Percentiles rank a stretch among this genome's conserved stretches.
These are phyloP conservation scores for Campoplex nolae DNA, from an alignment of 2,888 invertebrate genomes.

Conservation along the genomic window DNA sequence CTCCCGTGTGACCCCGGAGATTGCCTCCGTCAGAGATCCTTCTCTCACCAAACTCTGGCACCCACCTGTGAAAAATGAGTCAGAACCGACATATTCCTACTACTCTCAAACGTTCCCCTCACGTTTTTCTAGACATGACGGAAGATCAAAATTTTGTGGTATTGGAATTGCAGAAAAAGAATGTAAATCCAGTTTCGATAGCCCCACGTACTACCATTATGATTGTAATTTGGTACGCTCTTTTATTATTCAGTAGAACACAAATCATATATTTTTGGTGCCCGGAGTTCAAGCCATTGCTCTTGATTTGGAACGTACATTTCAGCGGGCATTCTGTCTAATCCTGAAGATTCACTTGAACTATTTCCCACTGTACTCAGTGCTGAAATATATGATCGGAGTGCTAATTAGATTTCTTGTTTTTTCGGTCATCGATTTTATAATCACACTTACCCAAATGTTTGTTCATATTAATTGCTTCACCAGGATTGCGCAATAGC, in stretches of 20 bases:
- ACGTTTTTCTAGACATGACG: no score
- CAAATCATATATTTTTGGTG: slow-evolving; percentile 84
- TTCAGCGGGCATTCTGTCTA: slow-evolving; percentile 92
- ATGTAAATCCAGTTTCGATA: no score
- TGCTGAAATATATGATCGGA: slow-evolving; percentile 68
- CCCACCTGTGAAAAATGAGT: no score
- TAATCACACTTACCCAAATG: slow-evolving; percentile 68
- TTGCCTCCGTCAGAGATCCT: no score
- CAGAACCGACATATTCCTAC: no score
- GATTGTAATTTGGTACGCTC: no score
- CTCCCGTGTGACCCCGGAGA: no score
- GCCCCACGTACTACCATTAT: no score
- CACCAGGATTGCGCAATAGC: slow-evolving; percentile 92
- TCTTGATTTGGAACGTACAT: slow-evolving; percentile 97
- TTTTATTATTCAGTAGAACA: slow-evolving; percentile 74
- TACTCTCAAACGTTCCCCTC: no score
- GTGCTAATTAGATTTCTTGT: not conserved
- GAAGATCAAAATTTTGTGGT: no score
- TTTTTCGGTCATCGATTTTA: not conserved
- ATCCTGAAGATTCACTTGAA: slow-evolving; percentile 83
- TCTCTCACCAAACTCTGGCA: no score
- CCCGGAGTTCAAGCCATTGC: slow-evolving; percentile 93
- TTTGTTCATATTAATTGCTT: slow-evolving; percentile 91
- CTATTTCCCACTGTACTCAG: slow-evolving; percentile 76
- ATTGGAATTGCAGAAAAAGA: no score